A percentile compares a stretch with the other conserved stretches of the same genome.
Evolutionary conservation across 2,797 vertebrate species (phyloP).

Genomic region (Notoglanidium macrostoma): DNA sequence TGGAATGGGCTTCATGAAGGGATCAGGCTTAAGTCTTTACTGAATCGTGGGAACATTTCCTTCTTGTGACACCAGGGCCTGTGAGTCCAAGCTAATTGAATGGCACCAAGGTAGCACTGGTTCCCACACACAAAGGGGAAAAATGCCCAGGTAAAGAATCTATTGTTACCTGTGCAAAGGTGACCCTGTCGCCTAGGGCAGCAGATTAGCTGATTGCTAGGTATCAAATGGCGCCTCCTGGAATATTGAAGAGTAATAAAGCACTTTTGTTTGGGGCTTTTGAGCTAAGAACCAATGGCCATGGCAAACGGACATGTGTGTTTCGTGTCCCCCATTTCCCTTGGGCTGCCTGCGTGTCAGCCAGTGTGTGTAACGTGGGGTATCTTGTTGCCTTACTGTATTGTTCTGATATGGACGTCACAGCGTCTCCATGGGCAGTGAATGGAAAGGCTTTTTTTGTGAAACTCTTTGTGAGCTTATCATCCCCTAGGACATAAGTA

Average conservation of each 20-base stretch:
- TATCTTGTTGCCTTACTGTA: conserved; percentile 57
- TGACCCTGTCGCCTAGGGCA: conserved; percentile 83
- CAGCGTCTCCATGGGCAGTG: conserved; percentile 47
- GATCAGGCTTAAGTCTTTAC: conserved; percentile 18
- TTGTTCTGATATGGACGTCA: conserved; percentile 53
- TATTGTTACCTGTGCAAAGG: conserved; percentile 82
- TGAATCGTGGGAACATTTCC: conserved; percentile 59
- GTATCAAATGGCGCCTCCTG: conserved; percentile 83
- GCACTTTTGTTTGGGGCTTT: conserved; percentile 75
- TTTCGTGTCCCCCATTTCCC: conserved; percentile 57
- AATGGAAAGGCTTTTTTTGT: conserved; percentile 47
- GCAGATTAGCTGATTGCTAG: conserved; percentile 85
- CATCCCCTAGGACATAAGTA: conserved; percentile 52
- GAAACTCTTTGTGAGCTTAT: conserved; percentile 42
- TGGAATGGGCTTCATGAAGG: conserved; percentile 1
- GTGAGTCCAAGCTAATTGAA: conserved; percentile 61
- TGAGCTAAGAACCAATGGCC: conserved; percentile 55
- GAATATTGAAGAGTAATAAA: conserved; percentile 85
- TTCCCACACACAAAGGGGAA: conserved; percentile 54
- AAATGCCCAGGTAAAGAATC: conserved; percentile 62
- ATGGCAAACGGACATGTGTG: conserved; percentile 59
- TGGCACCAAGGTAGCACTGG: conserved; percentile 58
- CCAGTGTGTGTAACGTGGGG: conserved; percentile 44
- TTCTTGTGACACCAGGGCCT: conserved; percentile 48
- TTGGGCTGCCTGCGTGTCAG: conserved; percentile 72